Evolutionary conservation across 2,113 vertebrate species (phyloP).

Genomic region (Semnopithecus entellus): DNA sequence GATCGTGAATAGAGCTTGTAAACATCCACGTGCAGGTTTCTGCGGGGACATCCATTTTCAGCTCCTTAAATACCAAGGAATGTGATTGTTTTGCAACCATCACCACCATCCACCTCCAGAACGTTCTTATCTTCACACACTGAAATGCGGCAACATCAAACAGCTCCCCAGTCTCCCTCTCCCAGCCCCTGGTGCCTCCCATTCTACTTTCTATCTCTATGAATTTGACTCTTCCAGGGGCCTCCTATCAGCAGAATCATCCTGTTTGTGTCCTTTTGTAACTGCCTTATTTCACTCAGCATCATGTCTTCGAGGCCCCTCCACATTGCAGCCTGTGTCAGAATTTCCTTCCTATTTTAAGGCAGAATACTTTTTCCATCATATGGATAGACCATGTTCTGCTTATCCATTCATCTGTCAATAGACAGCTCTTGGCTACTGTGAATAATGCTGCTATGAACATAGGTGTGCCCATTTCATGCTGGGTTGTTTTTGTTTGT

Average conservation of each 20-base stretch:
- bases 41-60: too few species aligned
- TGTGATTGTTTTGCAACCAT: neutral
- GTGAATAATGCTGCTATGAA: neutral
- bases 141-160: too few species aligned
- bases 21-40: accelerated
- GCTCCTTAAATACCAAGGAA: neutral
- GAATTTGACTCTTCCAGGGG: neutral
- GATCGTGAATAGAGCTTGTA: neutral
- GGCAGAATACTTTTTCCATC: neutral
- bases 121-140: neutral
- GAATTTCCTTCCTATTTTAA: neutral
- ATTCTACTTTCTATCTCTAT: neutral
- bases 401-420: neutral
- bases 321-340: accelerated
- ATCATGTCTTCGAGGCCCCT: accelerated
- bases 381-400: accelerated
- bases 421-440: neutral
- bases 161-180: neutral
- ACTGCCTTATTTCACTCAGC: neutral
- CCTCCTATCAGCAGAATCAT: neutral
- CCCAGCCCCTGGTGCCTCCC: neutral
- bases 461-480: neutral
- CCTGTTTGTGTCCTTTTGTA: neutral
- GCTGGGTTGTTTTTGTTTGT: too few species aligned
- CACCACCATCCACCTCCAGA: too few species aligned